Evolutionary conservation across 2,113 vertebrate species (phyloP).

Genomic region (Nycticorax nycticorax): DNA sequence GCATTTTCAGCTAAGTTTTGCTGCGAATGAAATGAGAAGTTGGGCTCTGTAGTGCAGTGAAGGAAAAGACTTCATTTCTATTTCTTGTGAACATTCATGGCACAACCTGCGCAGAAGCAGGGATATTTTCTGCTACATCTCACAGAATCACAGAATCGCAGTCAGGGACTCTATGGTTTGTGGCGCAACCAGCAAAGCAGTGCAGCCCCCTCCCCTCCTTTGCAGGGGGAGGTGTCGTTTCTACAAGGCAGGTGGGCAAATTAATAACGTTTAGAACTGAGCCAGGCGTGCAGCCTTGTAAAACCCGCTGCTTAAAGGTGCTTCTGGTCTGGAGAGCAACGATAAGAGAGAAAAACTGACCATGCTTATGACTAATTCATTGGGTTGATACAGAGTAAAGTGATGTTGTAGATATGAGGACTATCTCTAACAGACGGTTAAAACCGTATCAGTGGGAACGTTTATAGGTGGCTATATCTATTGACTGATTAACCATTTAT

Average conservation of each 20-base stretch:
- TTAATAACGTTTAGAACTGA: not conserved
- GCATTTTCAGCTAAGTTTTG: not conserved
- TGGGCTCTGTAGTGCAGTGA: not conserved
- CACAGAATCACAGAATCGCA: not conserved
- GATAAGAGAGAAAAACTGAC: not conserved
- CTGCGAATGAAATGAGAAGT: not conserved
- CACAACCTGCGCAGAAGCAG: not conserved
- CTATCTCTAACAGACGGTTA: not conserved
- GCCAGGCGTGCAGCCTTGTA: not conserved
- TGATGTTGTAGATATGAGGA: not conserved
- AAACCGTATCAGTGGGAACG: not conserved
- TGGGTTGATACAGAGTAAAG: not conserved
- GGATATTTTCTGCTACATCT: not conserved
- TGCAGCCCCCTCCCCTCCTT: not conserved
- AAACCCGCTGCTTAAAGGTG: not conserved
- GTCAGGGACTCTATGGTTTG: not conserved
- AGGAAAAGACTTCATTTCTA: not conserved
- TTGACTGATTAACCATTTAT: not conserved
- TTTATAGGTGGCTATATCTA: not conserved
- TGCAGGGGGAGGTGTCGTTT: not conserved
- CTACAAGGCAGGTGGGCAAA: not conserved
- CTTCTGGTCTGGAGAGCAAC: not conserved
- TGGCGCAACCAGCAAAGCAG: not conserved
- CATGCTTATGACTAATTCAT: not conserved
- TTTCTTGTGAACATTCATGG: not conserved